phyloP scores from a whole-genome alignment of 2,113 vertebrate genomes.

The Rafetus swinhoei region DNA sequence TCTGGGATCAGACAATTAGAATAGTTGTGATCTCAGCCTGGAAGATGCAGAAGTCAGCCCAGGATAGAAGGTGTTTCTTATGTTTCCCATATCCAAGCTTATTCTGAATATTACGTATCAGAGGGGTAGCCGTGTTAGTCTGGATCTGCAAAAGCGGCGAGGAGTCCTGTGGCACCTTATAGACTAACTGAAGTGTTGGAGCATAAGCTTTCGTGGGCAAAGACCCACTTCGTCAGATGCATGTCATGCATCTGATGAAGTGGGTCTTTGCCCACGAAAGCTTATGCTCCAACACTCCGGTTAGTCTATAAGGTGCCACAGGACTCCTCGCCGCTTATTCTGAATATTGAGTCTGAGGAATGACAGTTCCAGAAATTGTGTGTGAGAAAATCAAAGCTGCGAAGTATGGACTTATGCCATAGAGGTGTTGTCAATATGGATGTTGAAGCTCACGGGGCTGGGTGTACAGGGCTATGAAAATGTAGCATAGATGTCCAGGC shows the following conservation, averaged over 20 bases:
- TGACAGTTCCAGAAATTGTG: background rate
- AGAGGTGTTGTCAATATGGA: background rate
- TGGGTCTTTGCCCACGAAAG: no score
- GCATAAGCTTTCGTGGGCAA: no score
- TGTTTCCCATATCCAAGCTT: background rate
- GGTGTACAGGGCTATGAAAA: background rate
- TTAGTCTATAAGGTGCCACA: no score
- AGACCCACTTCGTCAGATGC: no score
- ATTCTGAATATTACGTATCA: no score
- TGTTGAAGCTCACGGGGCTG: background rate
- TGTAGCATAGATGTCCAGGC: background rate
- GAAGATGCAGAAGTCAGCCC: background rate
- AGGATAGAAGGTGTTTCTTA: background rate
- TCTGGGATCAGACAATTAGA: background rate
- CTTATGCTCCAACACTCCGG: no score
- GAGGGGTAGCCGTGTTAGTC: no score
- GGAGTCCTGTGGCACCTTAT: no score
- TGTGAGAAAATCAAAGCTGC: background rate
- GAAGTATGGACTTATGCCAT: background rate
- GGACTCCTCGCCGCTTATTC: no score
- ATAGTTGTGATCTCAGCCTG: background rate
- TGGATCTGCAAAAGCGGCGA: no score
- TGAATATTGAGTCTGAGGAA: background rate
- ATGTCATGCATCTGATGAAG: no score
- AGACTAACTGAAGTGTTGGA: no score